Evolutionary conservation across 2,888 invertebrate genomes (phyloP).

Genomic region (Dryococelus australis): DNA sequence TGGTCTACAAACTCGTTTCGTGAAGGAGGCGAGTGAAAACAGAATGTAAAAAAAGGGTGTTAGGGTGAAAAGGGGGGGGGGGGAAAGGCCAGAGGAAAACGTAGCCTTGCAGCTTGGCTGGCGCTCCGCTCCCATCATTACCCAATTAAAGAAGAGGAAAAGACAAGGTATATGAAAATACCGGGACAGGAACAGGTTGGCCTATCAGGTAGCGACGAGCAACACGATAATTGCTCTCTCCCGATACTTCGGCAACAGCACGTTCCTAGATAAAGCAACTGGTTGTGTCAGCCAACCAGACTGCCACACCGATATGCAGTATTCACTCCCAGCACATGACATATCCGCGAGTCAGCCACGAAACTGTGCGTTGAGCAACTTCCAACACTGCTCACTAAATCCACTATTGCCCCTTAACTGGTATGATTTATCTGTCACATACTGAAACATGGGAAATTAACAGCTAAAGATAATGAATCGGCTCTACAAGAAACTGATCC

Average conservation of each 20-base stretch:
- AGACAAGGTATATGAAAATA: background rate
- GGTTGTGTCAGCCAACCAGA: too few relatives aligned
- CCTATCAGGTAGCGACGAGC: background rate
- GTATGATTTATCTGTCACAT: too few relatives aligned
- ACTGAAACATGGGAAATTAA: too few relatives aligned
- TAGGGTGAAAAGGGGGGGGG: background rate
- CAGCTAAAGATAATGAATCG: too few relatives aligned
- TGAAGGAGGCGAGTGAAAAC: background rate
- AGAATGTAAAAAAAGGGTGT: background rate
- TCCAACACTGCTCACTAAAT: too few relatives aligned
- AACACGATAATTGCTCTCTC: background rate
- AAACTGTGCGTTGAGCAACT: too few relatives aligned
- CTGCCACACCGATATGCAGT: too few relatives aligned
- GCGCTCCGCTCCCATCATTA: constrained; percentile 7
- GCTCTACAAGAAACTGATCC: too few relatives aligned
- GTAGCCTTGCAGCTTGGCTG: background rate
- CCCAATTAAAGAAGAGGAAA: background rate
- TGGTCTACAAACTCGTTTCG: background rate
- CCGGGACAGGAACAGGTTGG: background rate
- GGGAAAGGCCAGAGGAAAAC: background rate
- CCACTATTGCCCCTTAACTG: too few relatives aligned
- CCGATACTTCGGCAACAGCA: background rate
- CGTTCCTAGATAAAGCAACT: too few relatives aligned
- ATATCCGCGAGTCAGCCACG: too few relatives aligned
- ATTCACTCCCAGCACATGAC: too few relatives aligned